Percentiles rank a stretch among this genome's conserved stretches.
Evolutionary conservation across 2,797 vertebrate genomes (phyloP).

Genomic region (Spea hammondii): DNA sequence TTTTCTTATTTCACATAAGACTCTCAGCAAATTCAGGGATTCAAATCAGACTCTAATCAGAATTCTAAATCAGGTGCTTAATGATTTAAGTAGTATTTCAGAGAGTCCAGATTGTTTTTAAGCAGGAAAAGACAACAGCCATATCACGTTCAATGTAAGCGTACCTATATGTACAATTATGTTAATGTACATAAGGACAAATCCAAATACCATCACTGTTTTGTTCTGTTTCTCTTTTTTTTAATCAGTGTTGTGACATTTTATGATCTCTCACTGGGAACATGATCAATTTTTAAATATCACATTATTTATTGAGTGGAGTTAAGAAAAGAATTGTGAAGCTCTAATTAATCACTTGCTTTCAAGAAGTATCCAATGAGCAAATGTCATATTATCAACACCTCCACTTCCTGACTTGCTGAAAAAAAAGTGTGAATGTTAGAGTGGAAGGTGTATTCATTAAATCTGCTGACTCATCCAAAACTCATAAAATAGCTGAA

Average conservation of each 20-base stretch:
- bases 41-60: no score
- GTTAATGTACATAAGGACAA: conserved; percentile 1
- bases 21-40: no score
- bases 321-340: conserved; percentile 27
- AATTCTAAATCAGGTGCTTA: no score
- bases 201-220: background rate
- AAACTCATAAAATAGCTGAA: conserved; percentile 20
- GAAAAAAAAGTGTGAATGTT: conserved; percentile 44
- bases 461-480: conserved; percentile 44
- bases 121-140: no score
- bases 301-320: conserved; percentile 43
- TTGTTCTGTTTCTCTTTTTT: background rate
- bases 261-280: conserved; percentile 19
- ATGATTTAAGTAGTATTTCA: no score
- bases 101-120: no score
- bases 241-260: conserved; percentile 33
- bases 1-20: no score
- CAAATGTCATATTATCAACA: conserved; percentile 51
- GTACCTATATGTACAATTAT: background rate
- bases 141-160: no score
- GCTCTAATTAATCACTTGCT: conserved; percentile 44
- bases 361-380: conserved; percentile 46
- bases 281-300: conserved; percentile 44
- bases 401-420: conserved; percentile 30
- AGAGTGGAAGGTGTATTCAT: conserved; percentile 30